Base-by-base conservation (phyloP, 2,888 invertebrate species). In the Eupeodes luniger region DNA sequence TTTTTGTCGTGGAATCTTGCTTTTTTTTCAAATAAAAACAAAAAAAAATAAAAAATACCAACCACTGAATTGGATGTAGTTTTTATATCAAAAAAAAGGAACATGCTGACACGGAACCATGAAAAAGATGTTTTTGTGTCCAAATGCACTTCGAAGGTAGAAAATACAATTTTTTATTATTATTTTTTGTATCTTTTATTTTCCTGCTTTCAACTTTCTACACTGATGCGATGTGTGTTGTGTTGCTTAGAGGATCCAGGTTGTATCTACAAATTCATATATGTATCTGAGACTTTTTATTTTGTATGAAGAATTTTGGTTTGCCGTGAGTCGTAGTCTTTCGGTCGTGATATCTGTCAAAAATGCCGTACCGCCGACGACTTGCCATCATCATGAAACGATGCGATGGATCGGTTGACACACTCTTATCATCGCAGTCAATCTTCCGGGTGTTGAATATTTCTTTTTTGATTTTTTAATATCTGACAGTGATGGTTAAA, bases 1-100 rank as follows among this genome's bases (percentile, higher is more conserved):
- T 87, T 84, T 87, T 76, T 84, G 84, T 87, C 80, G 67, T 51
- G 87, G 80, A 81, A 87, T 87, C 87, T 87, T 67, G 67, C 14
- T 51, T 78, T 49, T 53, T 19, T 47, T 4, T 55, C 12, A 47
- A 40, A 49, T 3, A 49, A 27, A 44, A 67, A 9, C 19, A 14
- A 66, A 14, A 27, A 49, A 69, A 11, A 72, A 44, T 47, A 10
- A 66, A 51, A 66, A 14, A 34, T 11, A 66, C n/a, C 36, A 34
- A 85, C 36, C 61, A 67, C 64, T 67, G 72, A 81, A 74, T 66
- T 61, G n/a, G 47, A 81, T 57, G 34, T 53, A 36, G 53, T 12
- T 74, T 69, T 47, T 62, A 16, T 40, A 72, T 57, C 12, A 27
- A 57, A 57, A 72, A 72, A 59, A 53, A 83, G 70, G 76, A 79